Evolutionary conservation across 2,797 vertebrate genomes (phyloP), one percentile per base, ranked within the genome.

Genomic region (Pipistrellus pipistrellus): DNA sequence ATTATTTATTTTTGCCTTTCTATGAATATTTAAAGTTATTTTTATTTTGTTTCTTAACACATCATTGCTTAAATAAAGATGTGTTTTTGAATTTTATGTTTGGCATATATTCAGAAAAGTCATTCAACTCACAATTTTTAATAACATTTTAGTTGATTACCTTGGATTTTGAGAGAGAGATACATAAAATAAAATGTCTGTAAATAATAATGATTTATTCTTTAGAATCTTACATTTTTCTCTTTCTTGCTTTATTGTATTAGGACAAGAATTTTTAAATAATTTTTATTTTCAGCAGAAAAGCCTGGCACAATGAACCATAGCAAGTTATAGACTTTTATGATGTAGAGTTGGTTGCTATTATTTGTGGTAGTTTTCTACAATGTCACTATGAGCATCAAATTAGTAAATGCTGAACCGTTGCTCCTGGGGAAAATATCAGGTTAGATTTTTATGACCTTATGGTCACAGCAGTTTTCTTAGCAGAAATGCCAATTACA

Each of bases 1-100:
- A 38, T 62, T 69, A 35, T n/a, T 51, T 14, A 20, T 92, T 78
- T 75, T 90, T 90, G 11, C 8, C 41, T 84, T 71, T 78, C 35
- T 84, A 35, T 69, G 35, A 35, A 51, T 35, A 76, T 83, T 83
- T 91, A 38, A 55, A 78, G 13, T 69, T 53, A 53, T 88, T 93
- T 95, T 73, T 13, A 53, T 62, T 85, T 76, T 44, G 30, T 69
- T 83, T 88, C 15, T 83, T 68, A 32, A 87, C 21, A 87, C 13
- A 30, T 62, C 73, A 15, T 75, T 82, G 14, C 20, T 62, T 75
- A 21, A 75, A 51, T 90, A 57, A 92, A 59, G 32, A 78, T 32
- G 13, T 92, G 17, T 66, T 15, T 27, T 9, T 87, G 10, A 30
- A 92, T 68, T 78, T 89, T 55, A 32, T 87, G 4, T 84, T 84